Base-by-base conservation (phyloP, 2,113 vertebrate species). In the Eira barbara region DNA sequence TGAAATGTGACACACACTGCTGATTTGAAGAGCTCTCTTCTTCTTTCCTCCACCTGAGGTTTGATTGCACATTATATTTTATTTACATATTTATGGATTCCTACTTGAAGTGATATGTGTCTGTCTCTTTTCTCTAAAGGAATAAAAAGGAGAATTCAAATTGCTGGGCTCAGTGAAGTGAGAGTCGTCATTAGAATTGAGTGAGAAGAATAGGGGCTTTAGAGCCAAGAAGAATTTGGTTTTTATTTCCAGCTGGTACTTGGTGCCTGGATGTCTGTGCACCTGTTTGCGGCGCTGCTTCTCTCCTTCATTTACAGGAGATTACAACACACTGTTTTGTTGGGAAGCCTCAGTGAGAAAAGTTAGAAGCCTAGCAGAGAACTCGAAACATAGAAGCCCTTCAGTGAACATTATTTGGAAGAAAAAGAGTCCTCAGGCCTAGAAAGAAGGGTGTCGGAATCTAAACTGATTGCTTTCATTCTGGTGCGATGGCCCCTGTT, bases 21-120 rank as follows among this genome's bases (percentile, higher is more conserved):
- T 79, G 84, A 76, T 83, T 47, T 69, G 23, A 79, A 86, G 85
- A 42, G 42, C 71, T 65, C n/a, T 73, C 49, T 89, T 39, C 45
- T 47, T 42, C 1, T 78, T 87, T 69, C 76, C 45, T 95, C 63
- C 69, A 57, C 89, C 39, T 49, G 84, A 92, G 52, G 59, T 78
- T 45, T 94, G 96, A 92, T 91, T 92, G 84, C 76, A 59, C 3
- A 2, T 97, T 95, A 29, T 88, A 49, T 95, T 95, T 94, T 97
- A 98, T 97, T 98, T 96, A 95, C 94, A 94, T 97, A 97, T 92
- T 90, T 96, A 94, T 94, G 92, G 74, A 17, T 94, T 97, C 96
- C 97, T 96, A 36, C 84, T 94, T 78, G 88, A 96, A 93, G 49
- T 73, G 87, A 71, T 97, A 69, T 63, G 89, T 91, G 79, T 93